A percentile compares a stretch with the other conserved stretches of the same genome.
These are phyloP conservation scores for Holocentrus rufus DNA, from an alignment of 2,797 vertebrate genomes.

Conservation along the genomic window DNA sequence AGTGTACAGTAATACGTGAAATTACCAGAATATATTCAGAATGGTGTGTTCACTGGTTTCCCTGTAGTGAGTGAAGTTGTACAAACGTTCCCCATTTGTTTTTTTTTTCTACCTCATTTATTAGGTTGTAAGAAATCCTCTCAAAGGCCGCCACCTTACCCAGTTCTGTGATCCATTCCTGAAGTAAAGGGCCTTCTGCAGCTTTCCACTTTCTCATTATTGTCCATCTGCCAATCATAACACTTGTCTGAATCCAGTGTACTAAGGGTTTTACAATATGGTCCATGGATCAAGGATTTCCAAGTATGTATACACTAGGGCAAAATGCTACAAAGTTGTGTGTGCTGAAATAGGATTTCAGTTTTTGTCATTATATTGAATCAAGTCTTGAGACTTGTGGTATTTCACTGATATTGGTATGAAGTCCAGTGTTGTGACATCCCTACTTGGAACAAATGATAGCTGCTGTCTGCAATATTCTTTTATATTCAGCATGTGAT, in stretches of 20 bases:
- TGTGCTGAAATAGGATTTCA: too few species aligned
- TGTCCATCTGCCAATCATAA: constrained; percentile 2
- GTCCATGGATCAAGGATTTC: neutral
- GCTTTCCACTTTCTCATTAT: constrained; percentile 3
- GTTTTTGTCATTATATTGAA: too few species aligned
- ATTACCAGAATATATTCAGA: too few species aligned
- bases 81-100: too few species aligned
- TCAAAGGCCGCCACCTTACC: neutral
- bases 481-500: constrained; percentile 2
- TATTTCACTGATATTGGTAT: too few species aligned
- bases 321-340: too few species aligned
- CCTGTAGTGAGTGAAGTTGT: too few species aligned
- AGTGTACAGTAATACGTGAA: too few species aligned
- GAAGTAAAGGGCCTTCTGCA: neutral
- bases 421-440: too few species aligned
- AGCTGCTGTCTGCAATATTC: neutral
- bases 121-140: neutral
- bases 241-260: neutral
- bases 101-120: too few species aligned
- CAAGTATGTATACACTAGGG: neutral
- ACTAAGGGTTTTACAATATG: neutral
- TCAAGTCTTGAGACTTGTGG: too few species aligned
- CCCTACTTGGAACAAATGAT: constrained; percentile 17
- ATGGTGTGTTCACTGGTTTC: too few species aligned
- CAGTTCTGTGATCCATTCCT: neutral